Conservation (phyloP, 2,113 vertebrate species). For the Mesitornis unicolor region DNA sequence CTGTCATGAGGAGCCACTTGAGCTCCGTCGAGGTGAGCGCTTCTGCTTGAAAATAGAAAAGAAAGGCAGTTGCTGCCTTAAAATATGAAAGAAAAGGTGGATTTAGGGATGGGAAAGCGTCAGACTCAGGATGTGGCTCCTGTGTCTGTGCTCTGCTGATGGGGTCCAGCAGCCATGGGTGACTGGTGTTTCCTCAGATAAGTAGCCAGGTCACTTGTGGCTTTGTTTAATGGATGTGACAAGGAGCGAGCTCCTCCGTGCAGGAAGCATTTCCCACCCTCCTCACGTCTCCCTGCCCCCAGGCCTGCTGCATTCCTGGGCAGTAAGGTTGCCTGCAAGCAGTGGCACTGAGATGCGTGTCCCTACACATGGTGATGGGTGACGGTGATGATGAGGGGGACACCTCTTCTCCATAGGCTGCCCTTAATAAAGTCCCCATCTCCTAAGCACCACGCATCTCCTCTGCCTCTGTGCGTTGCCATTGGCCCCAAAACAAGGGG, state of each 20-base stretch:
- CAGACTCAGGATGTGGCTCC: accelerated
- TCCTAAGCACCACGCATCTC: accelerated
- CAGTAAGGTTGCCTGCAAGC: conserved; percentile 14
- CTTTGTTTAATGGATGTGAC: not conserved
- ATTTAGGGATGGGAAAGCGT: not conserved
- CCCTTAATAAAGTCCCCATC: accelerated
- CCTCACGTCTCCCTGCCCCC: not conserved
- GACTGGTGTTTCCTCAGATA: not conserved
- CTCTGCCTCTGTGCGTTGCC: not conserved
- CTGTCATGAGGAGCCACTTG: not conserved
- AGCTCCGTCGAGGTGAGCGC: not conserved
- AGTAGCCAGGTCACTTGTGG: not conserved
- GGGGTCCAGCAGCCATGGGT: not conserved
- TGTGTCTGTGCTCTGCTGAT: accelerated
- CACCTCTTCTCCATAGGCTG: not conserved
- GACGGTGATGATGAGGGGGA: not conserved
- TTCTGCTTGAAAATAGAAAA: not conserved
- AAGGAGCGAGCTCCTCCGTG: not conserved
- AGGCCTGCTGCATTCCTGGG: conserved; percentile 4
- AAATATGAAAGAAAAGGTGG: not conserved
- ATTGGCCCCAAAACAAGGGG: too few species aligned
- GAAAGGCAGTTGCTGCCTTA: not conserved
- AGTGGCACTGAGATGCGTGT: not conserved
- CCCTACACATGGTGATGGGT: not conserved
- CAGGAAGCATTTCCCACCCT: not conserved